Base-by-base conservation (phyloP, 2,113 vertebrate genomes). In the Chloroceryle aenea region DNA sequence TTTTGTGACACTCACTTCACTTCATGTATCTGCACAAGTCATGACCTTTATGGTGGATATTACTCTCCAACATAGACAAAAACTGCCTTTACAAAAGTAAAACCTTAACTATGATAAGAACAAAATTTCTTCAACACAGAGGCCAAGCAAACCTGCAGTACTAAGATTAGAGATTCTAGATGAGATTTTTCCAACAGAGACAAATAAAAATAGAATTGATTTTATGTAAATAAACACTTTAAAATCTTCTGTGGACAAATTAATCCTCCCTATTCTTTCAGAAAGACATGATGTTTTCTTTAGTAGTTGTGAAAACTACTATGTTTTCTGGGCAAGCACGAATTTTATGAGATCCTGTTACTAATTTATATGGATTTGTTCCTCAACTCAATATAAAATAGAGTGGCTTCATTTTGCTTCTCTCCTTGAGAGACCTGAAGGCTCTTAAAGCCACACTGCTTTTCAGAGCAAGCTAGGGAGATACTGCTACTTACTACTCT, bases 1-100 rank as follows among this genome's bases (percentile, higher is more conserved):
- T 95, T 98, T 95, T 97, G 76, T 96, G 94, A 76, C 95, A 97
- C 84, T 97, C 90, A 81, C 73, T 96, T 97, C 89, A 45, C 80
- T 97, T 93, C 74, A 95, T 36, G 42, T 55, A 78, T 97, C 91
- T 97, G 96, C 93, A 84, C 68, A 92, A 94, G 94, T 85, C 95
- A 34, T 66, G 94, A 98, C 93, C 95, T 97, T 89, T 94, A 32
- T 82, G 81, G 75, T 59, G 66, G 84, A 89, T 95, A 94, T 83
- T 95, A 87, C 62, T 93, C 71, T 97, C 85, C 94, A 93, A 75
- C 63, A 87, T 3, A 83, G 90, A 86, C 42, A 84, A 83, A 97
- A 95, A 56, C 3, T 7, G 25, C 59, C 85, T 95, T 95, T 73
- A 83, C 38, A 72, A 84, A 96, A 93, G 38, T 45, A 96, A 94